phyloP scores from a whole-genome alignment of 2,113 vertebrate species.

The Bucco capensis region DNA sequence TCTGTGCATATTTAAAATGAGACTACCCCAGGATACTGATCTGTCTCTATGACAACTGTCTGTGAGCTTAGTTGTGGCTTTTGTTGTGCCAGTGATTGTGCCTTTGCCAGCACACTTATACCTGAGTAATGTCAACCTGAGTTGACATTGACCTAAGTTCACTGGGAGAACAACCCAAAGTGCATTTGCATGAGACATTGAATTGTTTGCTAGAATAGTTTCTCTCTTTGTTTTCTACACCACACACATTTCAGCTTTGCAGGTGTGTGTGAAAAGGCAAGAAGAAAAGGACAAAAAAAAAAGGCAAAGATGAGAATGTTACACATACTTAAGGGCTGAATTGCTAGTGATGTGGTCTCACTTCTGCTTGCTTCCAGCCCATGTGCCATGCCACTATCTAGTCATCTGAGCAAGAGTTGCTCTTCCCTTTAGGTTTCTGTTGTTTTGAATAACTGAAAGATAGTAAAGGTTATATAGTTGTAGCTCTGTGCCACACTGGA shows the following conservation, averaged over 20 bases:
- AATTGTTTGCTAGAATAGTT: not conserved
- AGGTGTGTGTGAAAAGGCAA: not conserved
- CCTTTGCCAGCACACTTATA: not conserved
- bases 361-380: not conserved
- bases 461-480: not conserved
- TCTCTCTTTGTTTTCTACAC: not conserved
- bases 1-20: slow-evolving; percentile 30
- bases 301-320: not conserved
- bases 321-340: not conserved
- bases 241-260: not conserved
- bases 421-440: not conserved
- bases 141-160: not conserved
- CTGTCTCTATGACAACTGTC: slow-evolving; percentile 58
- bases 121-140: not conserved
- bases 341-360: not conserved
- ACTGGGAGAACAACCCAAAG: not conserved
- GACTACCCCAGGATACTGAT: slow-evolving; percentile 3
- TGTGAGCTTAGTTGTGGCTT: not conserved
- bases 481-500: not conserved
- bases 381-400: not conserved
- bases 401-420: not conserved
- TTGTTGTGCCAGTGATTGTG: not conserved
- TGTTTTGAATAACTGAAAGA: not conserved
- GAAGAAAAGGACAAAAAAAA: not conserved
- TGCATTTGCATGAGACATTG: not conserved